Evolutionary conservation across 2,113 vertebrate genomes (phyloP).

Genomic region (Anarhynchus alexandrinus): DNA sequence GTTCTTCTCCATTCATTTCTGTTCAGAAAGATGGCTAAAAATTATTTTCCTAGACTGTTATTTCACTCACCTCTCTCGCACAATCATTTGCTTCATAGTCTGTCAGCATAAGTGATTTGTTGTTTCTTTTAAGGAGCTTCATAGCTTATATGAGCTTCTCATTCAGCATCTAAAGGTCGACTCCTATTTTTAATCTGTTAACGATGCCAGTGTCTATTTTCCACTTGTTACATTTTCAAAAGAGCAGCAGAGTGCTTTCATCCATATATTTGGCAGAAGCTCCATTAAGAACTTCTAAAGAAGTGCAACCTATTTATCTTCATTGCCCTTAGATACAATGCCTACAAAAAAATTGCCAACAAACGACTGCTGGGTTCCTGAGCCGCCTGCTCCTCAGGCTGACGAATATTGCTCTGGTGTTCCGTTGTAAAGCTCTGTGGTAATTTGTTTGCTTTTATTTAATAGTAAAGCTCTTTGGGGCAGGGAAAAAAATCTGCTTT

Average conservation of each 20-base stretch:
- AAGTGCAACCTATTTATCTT: slow-evolving; percentile 30
- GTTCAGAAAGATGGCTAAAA: background rate
- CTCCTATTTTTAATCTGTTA: slow-evolving; percentile 36
- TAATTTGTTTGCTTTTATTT: slow-evolving; percentile 8
- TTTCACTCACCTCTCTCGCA: background rate
- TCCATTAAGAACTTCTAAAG: slow-evolving; percentile 2
- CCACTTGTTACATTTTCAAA: slow-evolving; percentile 44
- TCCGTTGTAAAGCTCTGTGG: slow-evolving; percentile 1
- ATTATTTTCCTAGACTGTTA: background rate
- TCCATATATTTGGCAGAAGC: slow-evolving; percentile 18
- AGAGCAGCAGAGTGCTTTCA: background rate
- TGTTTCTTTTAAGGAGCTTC: background rate
- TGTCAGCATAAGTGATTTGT: background rate
- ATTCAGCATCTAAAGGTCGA: background rate
- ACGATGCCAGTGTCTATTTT: slow-evolving; percentile 28
- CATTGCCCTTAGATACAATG: background rate
- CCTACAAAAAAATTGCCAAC: slow-evolving; percentile 1
- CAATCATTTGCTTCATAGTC: background rate
- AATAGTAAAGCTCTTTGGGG: background rate
- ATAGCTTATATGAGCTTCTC: background rate
- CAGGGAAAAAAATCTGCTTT: background rate
- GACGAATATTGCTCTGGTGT: background rate
- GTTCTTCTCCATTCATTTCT: background rate
- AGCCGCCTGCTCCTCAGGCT: background rate
- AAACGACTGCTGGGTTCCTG: background rate